These are phyloP conservation scores for Ylistrum balloti DNA, from an alignment of 1,140 invertebrate species.

Conservation along the genomic window DNA sequence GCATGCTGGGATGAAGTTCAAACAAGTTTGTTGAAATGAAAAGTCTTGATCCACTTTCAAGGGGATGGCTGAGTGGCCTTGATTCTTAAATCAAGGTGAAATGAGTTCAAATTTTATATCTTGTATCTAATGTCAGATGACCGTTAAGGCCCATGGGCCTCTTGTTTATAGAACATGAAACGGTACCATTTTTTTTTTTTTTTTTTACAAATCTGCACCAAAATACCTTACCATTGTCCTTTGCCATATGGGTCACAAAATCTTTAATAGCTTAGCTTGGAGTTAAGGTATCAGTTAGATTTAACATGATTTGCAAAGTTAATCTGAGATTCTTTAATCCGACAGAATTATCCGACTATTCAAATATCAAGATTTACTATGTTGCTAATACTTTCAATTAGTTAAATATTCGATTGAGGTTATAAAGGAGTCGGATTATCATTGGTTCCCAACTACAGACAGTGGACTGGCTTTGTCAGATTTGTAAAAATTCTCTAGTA, in stretches of 20 bases:
- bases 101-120: no score
- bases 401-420: neutral
- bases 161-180: no score
- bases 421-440: conserved; percentile 18
- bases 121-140: no score
- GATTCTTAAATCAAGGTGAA: no score
- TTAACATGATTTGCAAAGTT: neutral
- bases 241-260: neutral
- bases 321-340: neutral
- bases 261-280: neutral
- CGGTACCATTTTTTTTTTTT: no score
- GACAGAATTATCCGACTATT: neutral
- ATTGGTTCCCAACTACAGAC: neutral
- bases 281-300: no score
- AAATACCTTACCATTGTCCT: neutral
- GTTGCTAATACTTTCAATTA: neutral
- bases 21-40: no score
- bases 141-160: no score
- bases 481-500: neutral
- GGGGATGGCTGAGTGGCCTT: no score
- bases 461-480: neutral
- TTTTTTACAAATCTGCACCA: no score
- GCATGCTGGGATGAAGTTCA: no score
- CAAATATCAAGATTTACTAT: neutral
- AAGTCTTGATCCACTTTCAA: no score